Evolutionary conservation across 2,888 invertebrate genomes (phyloP), one percentile per base, ranked within the genome.

Genomic region (Euphydryas editha): DNA sequence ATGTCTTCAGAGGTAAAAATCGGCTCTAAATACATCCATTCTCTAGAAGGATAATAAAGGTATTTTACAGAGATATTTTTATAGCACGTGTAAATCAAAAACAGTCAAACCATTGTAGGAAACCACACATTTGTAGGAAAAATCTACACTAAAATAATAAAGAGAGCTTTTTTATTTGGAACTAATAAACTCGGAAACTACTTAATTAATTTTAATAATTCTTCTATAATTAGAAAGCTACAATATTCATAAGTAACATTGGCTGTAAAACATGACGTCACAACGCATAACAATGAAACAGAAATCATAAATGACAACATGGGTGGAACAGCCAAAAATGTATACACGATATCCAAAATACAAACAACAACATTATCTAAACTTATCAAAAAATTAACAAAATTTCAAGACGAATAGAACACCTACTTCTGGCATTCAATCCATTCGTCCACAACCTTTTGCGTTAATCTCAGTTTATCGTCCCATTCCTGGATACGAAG

Each of bases 21-120:
- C 0, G 97, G 97, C 80, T 97, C 96, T 78, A 97, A 81, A 75
- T 97, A 97, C 94, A 97, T 95, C 97, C 97, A 97, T 70, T 95
- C 94, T 73, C 96, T 95, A 71, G 5, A 75, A 15, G 10, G 5
- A 5, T 21, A 11, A 49, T 11, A 11, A 21, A 13, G 1, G 21
- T 64, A 63, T 47, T 8, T 21, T n/a, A n/a, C n/a, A n/a, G n/a
- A n/a, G n/a, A n/a, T n/a, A n/a, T n/a, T 30, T 30, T 30, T 3
- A 2, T 8, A 30, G 30, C 30, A 5, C 11, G 42, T 44, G 3
- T 13, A 42, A 10, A 18, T 2, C 18, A 47, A 47, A 10, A 20
- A 17, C 11, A 20, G 18, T n/a, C 2, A 42, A 47, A 7, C 10
- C 1, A 18, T 17, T 47, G 1, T 17, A 42, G 0, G 17, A 42